Evolutionary conservation across 2,797 vertebrate species (phyloP).

Genomic region (Helostoma temminkii): DNA sequence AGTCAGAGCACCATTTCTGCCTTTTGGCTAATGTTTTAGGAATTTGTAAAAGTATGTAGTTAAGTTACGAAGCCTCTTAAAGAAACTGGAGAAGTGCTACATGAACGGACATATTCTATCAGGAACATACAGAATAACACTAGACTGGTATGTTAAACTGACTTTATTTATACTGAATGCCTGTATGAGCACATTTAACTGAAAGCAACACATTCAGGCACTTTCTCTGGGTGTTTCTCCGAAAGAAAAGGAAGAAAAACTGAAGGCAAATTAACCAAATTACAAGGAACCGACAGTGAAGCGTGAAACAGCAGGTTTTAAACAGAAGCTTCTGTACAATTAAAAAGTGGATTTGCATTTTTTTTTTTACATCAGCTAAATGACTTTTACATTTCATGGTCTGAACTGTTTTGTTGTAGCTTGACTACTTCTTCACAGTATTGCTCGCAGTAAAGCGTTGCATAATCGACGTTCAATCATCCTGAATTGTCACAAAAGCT

Average conservation of each 20-base stretch:
- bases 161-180: not conserved
- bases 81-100: too few relatives aligned
- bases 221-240: constrained; percentile 32
- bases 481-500: constrained; percentile 44
- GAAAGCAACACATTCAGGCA: constrained; percentile 33
- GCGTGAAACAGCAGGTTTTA: not conserved
- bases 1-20: too few relatives aligned
- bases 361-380: not conserved
- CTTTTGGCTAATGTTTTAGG: too few relatives aligned
- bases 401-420: constrained; percentile 3
- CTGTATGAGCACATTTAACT: not conserved
- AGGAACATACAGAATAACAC: too few relatives aligned
- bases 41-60: too few relatives aligned
- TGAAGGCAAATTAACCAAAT: not conserved
- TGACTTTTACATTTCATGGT: not conserved
- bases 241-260: constrained; percentile 18
- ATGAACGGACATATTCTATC: too few relatives aligned
- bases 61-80: too few relatives aligned
- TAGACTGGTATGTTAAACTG: not conserved
- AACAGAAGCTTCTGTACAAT: constrained; percentile 3
- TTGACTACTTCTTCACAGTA: constrained; percentile 60
- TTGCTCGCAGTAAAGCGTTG: constrained; percentile 38
- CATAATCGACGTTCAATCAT: constrained; percentile 42
- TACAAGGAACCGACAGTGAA: not conserved
- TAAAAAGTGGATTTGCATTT: not conserved